These are phyloP conservation scores for Blennius ocellaris DNA, from an alignment of 2,113 vertebrate species.

Conservation along the genomic window DNA sequence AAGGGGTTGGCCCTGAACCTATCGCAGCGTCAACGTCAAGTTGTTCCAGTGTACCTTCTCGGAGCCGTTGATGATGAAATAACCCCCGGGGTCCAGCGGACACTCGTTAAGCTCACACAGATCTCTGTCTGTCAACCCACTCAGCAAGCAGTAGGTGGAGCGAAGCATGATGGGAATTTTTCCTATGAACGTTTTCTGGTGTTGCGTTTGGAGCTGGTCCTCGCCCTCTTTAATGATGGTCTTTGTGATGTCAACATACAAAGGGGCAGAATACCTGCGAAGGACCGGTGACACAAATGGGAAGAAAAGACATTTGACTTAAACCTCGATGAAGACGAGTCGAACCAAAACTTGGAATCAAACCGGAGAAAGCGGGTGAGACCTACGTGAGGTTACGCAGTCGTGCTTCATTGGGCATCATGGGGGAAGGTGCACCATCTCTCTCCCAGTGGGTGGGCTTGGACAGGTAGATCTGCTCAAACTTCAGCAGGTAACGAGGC, in stretches of 20 bases:
- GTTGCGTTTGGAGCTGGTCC: slow-evolving; percentile 96
- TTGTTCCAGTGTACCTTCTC: slow-evolving; percentile 88
- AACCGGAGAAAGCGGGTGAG: not conserved
- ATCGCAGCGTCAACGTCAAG: not conserved
- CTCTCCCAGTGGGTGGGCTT: slow-evolving; percentile 99
- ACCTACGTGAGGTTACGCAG: slow-evolving; percentile 95
- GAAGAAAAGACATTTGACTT: not conserved
- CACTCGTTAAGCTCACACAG: slow-evolving; percentile 98
- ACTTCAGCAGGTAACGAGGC: slow-evolving; percentile 96
- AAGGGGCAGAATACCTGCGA: slow-evolving; percentile 93
- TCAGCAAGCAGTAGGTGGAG: slow-evolving; percentile 96
- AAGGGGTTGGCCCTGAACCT: not conserved
- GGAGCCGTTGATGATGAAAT: slow-evolving; percentile 99
- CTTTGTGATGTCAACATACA: slow-evolving; percentile 99
- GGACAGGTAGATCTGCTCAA: slow-evolving; percentile 98
- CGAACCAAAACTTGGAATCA: no score
- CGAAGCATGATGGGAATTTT: slow-evolving; percentile 99
- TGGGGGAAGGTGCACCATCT: slow-evolving; percentile 96
- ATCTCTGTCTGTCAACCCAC: slow-evolving; percentile 94
- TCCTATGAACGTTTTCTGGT: slow-evolving; percentile 99
- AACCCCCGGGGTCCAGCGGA: slow-evolving; percentile 96
- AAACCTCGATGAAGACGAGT: no score
- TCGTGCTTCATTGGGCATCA: slow-evolving; percentile 99
- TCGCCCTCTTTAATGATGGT: slow-evolving; percentile 98
- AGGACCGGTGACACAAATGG: not conserved